Conservation (phyloP, 2,888 invertebrate genomes). For the Cetonia aurata region DNA sequence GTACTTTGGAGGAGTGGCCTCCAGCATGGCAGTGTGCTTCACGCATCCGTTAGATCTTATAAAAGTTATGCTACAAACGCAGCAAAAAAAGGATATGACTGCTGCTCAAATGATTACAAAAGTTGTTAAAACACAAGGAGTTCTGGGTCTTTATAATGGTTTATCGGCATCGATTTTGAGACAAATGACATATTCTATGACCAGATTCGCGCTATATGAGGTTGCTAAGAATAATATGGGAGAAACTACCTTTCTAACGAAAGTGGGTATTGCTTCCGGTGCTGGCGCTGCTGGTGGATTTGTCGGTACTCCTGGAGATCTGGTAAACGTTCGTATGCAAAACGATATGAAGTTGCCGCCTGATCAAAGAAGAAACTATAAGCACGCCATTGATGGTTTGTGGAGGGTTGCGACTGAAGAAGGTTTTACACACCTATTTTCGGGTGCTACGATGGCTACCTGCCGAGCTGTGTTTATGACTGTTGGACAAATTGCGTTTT, state of each 20-base stretch:
- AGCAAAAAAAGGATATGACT: constrained; percentile 87
- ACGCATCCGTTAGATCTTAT: constrained; percentile 98
- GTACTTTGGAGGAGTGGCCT: constrained; percentile 98
- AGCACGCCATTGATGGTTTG: constrained; percentile 94
- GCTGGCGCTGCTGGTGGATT: constrained; percentile 93
- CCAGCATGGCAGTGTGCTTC: constrained; percentile 93
- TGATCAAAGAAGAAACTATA: constrained; percentile 92
- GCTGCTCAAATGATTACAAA: constrained; percentile 78
- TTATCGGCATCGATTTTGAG: constrained; percentile 93
- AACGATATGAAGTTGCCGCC: constrained; percentile 94
- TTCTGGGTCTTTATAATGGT: constrained; percentile 94
- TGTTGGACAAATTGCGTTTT: constrained; percentile 96
- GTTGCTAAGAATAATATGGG: constrained; percentile 58
- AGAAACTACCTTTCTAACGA: constrained; percentile 67
- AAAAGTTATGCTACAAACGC: constrained; percentile 98
- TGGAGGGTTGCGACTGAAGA: constrained; percentile 84
- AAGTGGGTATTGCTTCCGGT: constrained; percentile 82
- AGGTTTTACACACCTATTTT: constrained; percentile 84
- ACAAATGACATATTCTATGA: constrained; percentile 95
- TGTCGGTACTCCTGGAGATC: constrained; percentile 95
- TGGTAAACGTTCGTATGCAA: constrained; percentile 99
- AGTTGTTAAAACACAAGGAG: constrained; percentile 86
- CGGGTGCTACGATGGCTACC: constrained; percentile 92
- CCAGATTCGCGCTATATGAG: constrained; percentile 79
- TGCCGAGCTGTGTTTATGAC: constrained; percentile 94